Conservation (phyloP, 2,888 invertebrate species). For the Heliconius ethilla region DNA sequence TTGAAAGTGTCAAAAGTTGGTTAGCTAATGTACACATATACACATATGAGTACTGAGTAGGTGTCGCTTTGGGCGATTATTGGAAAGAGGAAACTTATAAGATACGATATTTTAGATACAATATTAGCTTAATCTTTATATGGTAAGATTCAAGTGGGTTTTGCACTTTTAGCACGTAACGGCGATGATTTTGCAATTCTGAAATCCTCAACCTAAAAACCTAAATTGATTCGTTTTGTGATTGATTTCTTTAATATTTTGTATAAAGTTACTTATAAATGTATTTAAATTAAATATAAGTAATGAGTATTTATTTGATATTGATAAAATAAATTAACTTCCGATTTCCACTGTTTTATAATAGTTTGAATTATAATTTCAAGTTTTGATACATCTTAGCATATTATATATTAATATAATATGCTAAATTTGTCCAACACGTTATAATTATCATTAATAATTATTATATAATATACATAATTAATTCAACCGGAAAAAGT, state of each 20-base stretch:
- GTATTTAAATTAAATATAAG: not conserved
- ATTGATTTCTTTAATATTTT: not conserved
- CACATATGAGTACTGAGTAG: not conserved
- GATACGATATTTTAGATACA: conserved; percentile 32
- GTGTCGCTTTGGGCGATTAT: not conserved
- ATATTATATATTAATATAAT: no score
- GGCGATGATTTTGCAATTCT: not conserved
- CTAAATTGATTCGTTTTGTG: conserved; percentile 12
- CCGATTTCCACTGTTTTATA: no score
- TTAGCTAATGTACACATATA: conserved; percentile 18
- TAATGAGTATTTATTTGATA: not conserved
- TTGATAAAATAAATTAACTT: not conserved
- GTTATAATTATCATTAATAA: conserved; percentile 22
- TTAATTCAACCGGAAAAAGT: conserved; percentile 33
- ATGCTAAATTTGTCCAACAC: conserved; percentile 21
- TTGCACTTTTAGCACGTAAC: conserved; percentile 13
- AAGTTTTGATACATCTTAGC: no score
- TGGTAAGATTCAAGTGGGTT: conserved; percentile 31
- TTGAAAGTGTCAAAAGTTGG: conserved; percentile 18
- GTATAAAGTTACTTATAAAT: not conserved
- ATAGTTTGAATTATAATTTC: no score
- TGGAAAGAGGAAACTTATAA: not conserved
- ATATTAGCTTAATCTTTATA: conserved; percentile 31
- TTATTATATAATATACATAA: conserved; percentile 9
- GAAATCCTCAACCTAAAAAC: conserved; percentile 28